Conservation (phyloP, 2,113 vertebrate species). For the Cheirogaleus medius region DNA sequence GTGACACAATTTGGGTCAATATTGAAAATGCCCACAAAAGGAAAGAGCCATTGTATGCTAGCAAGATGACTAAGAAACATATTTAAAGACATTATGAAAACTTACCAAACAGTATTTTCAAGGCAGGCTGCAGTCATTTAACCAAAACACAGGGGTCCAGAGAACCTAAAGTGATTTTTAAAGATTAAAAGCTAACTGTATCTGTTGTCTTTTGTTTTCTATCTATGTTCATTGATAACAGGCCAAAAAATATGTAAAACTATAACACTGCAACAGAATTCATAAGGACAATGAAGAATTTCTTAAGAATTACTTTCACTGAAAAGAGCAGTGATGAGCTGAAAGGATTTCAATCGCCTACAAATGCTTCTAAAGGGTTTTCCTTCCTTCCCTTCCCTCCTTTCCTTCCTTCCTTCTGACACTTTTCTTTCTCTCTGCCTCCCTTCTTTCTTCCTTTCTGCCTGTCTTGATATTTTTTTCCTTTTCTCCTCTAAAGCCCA, state of each 20-base stretch:
- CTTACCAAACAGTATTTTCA: background rate
- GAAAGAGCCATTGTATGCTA: background rate
- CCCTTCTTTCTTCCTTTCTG: background rate
- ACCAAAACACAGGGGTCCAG: background rate
- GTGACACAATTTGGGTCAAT: background rate
- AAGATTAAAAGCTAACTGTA: background rate
- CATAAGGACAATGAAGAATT: background rate
- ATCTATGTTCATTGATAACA: background rate
- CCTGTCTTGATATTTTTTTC: background rate
- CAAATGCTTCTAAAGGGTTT: background rate
- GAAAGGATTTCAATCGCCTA: background rate
- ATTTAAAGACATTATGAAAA: background rate
- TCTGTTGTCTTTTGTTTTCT: background rate
- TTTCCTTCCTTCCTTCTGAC: background rate
- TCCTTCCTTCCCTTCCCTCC: too few relatives aligned
- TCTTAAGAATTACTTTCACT: background rate
- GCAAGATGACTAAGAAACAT: background rate
- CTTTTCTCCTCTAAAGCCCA: background rate
- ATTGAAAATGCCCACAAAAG: background rate
- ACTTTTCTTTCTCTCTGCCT: too few relatives aligned
- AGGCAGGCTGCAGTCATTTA: background rate
- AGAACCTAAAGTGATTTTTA: background rate
- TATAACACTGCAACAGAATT: background rate
- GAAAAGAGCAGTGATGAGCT: background rate
- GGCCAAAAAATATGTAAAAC: background rate